Base-by-base conservation (phyloP, 2,797 vertebrate species). In the Carapus acus region DNA sequence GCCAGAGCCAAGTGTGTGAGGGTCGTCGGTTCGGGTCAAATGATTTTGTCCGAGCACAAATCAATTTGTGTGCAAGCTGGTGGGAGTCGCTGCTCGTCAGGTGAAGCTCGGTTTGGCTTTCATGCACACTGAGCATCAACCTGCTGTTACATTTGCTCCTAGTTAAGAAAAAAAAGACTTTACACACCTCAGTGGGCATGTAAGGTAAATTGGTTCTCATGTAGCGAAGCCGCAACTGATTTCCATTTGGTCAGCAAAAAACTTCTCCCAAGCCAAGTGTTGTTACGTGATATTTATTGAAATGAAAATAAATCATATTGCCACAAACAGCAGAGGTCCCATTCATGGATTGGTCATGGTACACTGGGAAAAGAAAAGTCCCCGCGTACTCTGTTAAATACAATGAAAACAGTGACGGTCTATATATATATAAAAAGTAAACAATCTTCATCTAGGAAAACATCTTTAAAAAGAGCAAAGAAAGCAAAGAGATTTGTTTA, bases 261-360 rank as follows among this genome's bases (percentile, higher is more conserved):
- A 56, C 15, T 31, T 4, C 54, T 24, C 21, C 44, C 22, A 64
- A 17, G n/a, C 23, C 22, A 54, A 16, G 14, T 44, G 4, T 31
- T 43, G 51, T 56, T 46, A 49, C 56, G 44, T 43, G 6, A 12
- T 43, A 67, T 85, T 85, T 86, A 84, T 83, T 85, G 19, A 70
- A 76, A 64, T 38, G 57, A 61, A 59, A 71, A 62, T 29, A 33
- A 43, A 23, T 54, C 43, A 38, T 39, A 27, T 42, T 57, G 60
- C 24, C 48, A 77, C 39, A 53, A 33, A 70, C 77, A 84, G 72
- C 43, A 82, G 67, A 47, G 65, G 61, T 29, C 36, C 11, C 9
- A 44, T 52, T 45, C 5, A 58, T 61, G 62, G n/a, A 55, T 62
- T 57, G 60, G 43, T 7, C 31, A 33, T 78, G 77, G 75, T 64